A percentile compares a stretch with the other conserved stretches of the same genome.
phyloP scores from a whole-genome alignment of 1,140 invertebrate genomes.

The Apis cerana region DNA sequence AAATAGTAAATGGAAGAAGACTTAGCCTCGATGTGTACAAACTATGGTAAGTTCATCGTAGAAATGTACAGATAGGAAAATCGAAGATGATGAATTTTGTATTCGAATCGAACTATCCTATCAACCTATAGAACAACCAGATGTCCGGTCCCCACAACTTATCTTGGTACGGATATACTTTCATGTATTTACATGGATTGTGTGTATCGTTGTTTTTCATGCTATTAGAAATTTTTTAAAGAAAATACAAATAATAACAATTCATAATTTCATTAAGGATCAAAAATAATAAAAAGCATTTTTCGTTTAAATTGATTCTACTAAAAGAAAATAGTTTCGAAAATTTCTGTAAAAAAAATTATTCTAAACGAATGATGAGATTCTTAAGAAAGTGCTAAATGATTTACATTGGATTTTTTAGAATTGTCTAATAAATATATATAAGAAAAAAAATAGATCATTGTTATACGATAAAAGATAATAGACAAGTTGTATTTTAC shows the following conservation, averaged over 20 bases:
- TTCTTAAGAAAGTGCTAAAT: background rate
- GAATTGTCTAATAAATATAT: background rate
- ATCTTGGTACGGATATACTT: conserved; percentile 39
- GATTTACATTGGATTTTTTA: background rate
- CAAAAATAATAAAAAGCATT: background rate
- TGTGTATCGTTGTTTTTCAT: background rate
- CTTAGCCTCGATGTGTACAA: conserved; percentile 13
- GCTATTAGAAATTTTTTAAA: background rate
- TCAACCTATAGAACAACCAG: conserved; percentile 72
- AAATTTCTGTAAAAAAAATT: background rate
- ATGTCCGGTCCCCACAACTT: conserved; percentile 75
- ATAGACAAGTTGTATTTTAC: conserved; percentile 1
- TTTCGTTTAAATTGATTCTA: background rate
- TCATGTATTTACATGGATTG: background rate
- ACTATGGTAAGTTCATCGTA: conserved; percentile 56
- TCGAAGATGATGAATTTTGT: conserved; percentile 80
- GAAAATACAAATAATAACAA: background rate
- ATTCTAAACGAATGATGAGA: too few relatives aligned
- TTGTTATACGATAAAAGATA: background rate
- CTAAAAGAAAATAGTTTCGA: background rate
- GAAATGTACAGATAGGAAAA: conserved; percentile 65
- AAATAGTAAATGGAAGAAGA: conserved; percentile 2
- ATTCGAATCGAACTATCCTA: conserved; percentile 72
- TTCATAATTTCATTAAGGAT: background rate
- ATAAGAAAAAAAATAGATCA: background rate